A percentile compares a stretch with the other conserved stretches of the same genome.
These are phyloP conservation scores for Drosophila pandora DNA, from an alignment of 1,140 invertebrate species.

Conservation along the genomic window DNA sequence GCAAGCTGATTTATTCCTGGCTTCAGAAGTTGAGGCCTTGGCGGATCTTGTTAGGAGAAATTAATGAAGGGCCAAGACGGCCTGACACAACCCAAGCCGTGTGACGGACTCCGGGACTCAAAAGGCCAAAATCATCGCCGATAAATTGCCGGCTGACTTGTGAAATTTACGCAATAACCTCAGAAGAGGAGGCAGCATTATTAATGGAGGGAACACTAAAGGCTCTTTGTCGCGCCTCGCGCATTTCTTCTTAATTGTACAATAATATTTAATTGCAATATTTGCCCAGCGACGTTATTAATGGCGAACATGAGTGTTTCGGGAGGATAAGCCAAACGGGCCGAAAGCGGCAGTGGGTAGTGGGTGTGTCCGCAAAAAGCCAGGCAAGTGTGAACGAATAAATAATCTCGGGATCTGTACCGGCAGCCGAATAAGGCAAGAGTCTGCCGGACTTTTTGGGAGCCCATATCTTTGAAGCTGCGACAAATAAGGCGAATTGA, in stretches of 20 bases:
- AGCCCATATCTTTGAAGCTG: slow-evolving; percentile 39
- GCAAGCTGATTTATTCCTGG: slow-evolving; percentile 30
- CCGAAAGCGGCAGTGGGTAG: not conserved
- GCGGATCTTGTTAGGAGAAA: slow-evolving; percentile 60
- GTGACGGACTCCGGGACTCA: slow-evolving; percentile 49
- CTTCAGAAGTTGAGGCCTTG: slow-evolving; percentile 10
- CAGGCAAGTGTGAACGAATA: slow-evolving; percentile 57
- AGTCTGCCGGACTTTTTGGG: slow-evolving; percentile 35
- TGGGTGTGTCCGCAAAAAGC: slow-evolving; percentile 65
- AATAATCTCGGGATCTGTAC: slow-evolving; percentile 43
- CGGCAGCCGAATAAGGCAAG: slow-evolving; percentile 42
- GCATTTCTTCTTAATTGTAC: slow-evolving; percentile 72
- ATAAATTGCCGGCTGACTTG: slow-evolving; percentile 59
- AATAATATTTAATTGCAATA: slow-evolving; percentile 78
- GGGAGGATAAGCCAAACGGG: slow-evolving; percentile 47
- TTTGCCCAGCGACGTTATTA: slow-evolving; percentile 61
- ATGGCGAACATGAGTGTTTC: slow-evolving; percentile 36
- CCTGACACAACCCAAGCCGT: not conserved
- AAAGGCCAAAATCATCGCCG: slow-evolving; percentile 53
- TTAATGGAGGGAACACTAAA: slow-evolving; percentile 40
- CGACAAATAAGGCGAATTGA: slow-evolving; percentile 46
- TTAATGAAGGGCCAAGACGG: slow-evolving; percentile 22
- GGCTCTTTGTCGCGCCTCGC: slow-evolving; percentile 56
- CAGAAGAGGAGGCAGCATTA: slow-evolving; percentile 20
- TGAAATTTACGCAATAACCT: slow-evolving; percentile 53